A percentile compares a stretch with the other conserved stretches of the same genome.
These are phyloP conservation scores for Cryptomyrus ogoouensis DNA, from an alignment of 2,113 vertebrate species.

Conservation along the genomic window DNA sequence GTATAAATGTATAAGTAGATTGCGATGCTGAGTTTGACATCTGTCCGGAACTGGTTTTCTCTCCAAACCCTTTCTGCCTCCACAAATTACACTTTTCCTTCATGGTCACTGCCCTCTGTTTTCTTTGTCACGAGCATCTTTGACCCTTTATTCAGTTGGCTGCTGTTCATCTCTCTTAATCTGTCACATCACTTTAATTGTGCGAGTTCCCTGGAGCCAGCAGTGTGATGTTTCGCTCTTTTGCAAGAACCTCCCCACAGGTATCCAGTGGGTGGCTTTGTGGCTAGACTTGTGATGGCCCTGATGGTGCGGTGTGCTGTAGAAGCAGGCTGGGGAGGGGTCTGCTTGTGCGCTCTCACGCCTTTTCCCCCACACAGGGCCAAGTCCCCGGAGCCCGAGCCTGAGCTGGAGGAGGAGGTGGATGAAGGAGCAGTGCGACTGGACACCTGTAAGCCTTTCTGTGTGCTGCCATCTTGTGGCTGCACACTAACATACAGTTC, in stretches of 20 bases:
- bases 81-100: neutral
- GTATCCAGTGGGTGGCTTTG: neutral
- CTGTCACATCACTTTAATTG: neutral
- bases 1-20: neutral
- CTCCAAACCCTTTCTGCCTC: neutral
- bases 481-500: neutral
- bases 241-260: neutral
- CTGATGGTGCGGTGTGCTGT: neutral
- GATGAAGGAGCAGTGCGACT: slow-evolving; percentile 65
- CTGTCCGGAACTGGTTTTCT: neutral
- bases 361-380: slow-evolving; percentile 52
- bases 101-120: neutral
- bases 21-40: neutral
- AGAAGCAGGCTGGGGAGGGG: neutral
- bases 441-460: slow-evolving; percentile 63
- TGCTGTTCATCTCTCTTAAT: neutral
- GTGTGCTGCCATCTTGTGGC: neutral
- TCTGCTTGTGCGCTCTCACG: neutral
- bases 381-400: slow-evolving; percentile 65
- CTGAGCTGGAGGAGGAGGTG: slow-evolving; percentile 58
- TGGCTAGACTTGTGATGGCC: neutral
- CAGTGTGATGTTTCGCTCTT: neutral
- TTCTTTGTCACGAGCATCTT: neutral
- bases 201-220: neutral
- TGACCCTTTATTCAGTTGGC: neutral